Base-by-base conservation (phyloP, 2,797 vertebrate genomes). In the Menidia menidia region DNA sequence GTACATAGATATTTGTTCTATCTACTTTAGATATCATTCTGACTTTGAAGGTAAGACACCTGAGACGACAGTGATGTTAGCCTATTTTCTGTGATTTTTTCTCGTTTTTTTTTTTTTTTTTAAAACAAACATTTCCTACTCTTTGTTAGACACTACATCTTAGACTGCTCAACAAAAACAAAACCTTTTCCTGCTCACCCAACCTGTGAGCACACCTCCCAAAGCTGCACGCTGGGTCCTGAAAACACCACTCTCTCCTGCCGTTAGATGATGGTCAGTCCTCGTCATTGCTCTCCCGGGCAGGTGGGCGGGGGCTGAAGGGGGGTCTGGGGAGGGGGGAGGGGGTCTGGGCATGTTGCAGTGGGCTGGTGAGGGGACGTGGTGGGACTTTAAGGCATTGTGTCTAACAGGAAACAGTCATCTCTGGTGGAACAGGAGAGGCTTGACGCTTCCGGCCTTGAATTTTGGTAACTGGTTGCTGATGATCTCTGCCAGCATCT, bases 401-500 rank as follows among this genome's bases (percentile, higher is more conserved):
- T 95, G 94, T 95, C 86, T 75, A 63, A 65, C 2, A 19, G 84
- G 83, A 60, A 92, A 93, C 93, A 94, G 95, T 99, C 95, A 99
- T 92, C 97, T 99, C 92, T 99, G 98, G 95, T 99, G 98, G 95
- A 99, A 99, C 76, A 98, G 95, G 83, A 99, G 96, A 76, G 97
- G 95, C 92, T 98, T 98, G 89, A 99, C 95, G 83, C 97, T 97
- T 87, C 98, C 98, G 68, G 95, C 96, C 90, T 97, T 97, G 88
- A 97, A 97, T 97, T 98, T 99, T 96, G 98, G 97, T 95, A 99
- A 94, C 93, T 99, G 98, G 95, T 98, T 98, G 94, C 96, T 99
- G 96, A 99, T 99, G 93, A 99, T 98, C 93, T 99, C 98, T 10
- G 96, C 96, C 89, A 99, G 94, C 98, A 99, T 99, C 93, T 99